Percentiles rank a stretch among this genome's conserved stretches.
These are phyloP conservation scores for Leptobrachium leishanense DNA, from an alignment of 2,113 vertebrate species.

Conservation along the genomic window DNA sequence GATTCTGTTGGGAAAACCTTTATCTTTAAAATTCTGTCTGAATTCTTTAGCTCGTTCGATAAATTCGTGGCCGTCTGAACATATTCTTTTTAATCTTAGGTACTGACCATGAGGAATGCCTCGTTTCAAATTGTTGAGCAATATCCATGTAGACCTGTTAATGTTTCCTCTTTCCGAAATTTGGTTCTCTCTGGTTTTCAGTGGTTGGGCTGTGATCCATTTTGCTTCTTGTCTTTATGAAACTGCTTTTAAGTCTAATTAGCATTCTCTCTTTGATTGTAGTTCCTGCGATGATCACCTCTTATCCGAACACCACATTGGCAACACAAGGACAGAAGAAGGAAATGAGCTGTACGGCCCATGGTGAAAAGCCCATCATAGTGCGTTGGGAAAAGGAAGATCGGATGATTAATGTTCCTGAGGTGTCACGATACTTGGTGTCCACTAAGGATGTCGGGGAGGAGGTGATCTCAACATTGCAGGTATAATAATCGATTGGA, in stretches of 20 bases:
- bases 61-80: too few species aligned
- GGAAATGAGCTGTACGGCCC: constrained; percentile 92
- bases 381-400: constrained; percentile 99
- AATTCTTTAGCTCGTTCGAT: too few species aligned
- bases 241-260: neutral
- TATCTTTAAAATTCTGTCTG: too few species aligned
- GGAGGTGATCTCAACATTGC: constrained; percentile 91
- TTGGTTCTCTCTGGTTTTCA: too few species aligned
- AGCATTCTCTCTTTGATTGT: constrained; percentile 48
- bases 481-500: constrained; percentile 66
- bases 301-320: constrained; percentile 95
- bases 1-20: too few species aligned
- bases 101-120: too few species aligned
- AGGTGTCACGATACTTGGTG: constrained; percentile 94
- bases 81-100: too few species aligned
- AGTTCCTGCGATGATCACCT: constrained; percentile 99
- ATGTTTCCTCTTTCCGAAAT: too few species aligned
- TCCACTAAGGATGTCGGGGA: constrained; percentile 91
- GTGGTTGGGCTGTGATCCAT: too few species aligned
- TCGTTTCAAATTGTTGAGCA: too few species aligned
- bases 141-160: too few species aligned
- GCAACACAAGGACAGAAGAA: constrained; percentile 96
- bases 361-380: constrained; percentile 96
- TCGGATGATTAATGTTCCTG: constrained; percentile 89
- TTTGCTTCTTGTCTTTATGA: neutral